Evolutionary conservation across 2,888 invertebrate genomes (phyloP), one percentile per base, ranked within the genome.

Genomic region (Hirtodrosophila histrioides): DNA sequence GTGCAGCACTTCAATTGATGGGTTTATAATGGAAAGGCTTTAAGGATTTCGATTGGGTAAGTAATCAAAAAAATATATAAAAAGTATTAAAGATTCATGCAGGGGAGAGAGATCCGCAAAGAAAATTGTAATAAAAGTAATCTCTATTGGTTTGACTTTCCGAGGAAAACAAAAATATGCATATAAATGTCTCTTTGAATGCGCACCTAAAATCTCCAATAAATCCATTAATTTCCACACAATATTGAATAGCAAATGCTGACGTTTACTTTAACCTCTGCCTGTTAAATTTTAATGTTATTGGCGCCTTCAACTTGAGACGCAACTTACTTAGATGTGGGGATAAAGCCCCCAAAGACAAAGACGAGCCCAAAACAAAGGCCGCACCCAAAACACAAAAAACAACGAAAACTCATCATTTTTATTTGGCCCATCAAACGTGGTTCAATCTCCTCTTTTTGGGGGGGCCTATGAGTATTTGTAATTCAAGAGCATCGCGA

Each of bases 401-500:
- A 17, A 7, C 10, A 41, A 45, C n/a, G n/a, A 41, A 67, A 53
- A 45, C 44, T 62, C 67, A 69, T 74, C 69, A 55, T 48, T 69
- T 61, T 45, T 50, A 63, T 64, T 58, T 65, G 63, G 36, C 50
- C 60, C 61, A 62, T 60, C 71, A 56, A 41, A 41, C 41, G 8
- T 50, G 41, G 37, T 31, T 53, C 43, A 33, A 51, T 37, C 46
- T 46, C 8, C 23, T 10, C 31, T 8, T 24, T 41, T 31, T 11
- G 33, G 33, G 44, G 23, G 9, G 37, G 17, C 17, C 27, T 27
- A 27, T 27, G 27, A 27, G 27, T 60, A 73, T 78, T 79, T 74
- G 70, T 80, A 81, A 89, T 89, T 89, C 90, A 89, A 89, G 90
- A 89, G 88, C 89, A 89, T 88, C 86, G 71, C 76, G 90, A 89